Evolutionary conservation across 2,888 invertebrate genomes (phyloP), one percentile per base, ranked within the genome.

Genomic region (Cataglyphis cursor): DNA sequence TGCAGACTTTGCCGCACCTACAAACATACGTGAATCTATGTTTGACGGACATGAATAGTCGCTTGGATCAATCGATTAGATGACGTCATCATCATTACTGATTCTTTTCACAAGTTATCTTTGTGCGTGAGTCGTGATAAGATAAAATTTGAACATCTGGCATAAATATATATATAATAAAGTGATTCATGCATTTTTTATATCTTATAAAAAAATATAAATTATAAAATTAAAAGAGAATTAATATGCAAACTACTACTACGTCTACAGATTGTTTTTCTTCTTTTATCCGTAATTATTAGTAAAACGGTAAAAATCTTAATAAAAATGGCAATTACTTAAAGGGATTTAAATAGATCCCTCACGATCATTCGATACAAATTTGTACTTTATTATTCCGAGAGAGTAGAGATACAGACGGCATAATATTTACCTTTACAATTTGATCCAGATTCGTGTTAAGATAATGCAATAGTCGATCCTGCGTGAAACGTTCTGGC

Each of bases 1-100:
- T 98, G 98, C 93, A 98, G 95, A 80, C 97, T 97, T 94, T 97
- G 97, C 86, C 98, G 96, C 84, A 98, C 97, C 98, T 98, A 95
- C 83, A 82, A 87, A 31, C 57, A 73, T 41, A 35, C 1, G 51
- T 4, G 6, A n/a, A 38, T 4, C 64, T 18, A 28, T 44, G 5
- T 59, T 15, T 59, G 8, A 5, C 0, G 24, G n/a, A 12, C 8
- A 21, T n/a, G 24, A n/a, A 54, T 54, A 68, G 12, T 18, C 28
- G 41, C 41, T 68, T 59, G 35, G 54, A 66, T n/a, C 9, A 18
- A 18, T 38, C 24, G 38, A 66, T 76, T n/a, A 24, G 1, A 54
- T 35, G 6, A 10, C 51, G 24, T 61, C 2, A n/a, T 61, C 62
- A 48, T 15, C 41, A 41, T 38, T 28, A 2, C 8, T 66, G 24